Base-by-base conservation (phyloP, 2,888 invertebrate species). In the Eudemis profundana region DNA sequence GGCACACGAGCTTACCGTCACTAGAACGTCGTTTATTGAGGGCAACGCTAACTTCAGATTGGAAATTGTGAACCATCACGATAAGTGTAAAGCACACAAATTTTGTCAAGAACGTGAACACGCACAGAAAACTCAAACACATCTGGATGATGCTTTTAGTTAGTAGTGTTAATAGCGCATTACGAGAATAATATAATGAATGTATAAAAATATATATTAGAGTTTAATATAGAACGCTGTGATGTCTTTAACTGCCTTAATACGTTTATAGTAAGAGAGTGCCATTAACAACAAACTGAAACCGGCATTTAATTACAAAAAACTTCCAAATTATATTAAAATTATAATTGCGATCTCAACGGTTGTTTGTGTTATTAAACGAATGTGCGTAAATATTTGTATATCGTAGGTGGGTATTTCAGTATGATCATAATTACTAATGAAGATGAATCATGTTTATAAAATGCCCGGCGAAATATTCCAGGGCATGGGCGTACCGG, bases 11-110 rank as follows among this genome's bases (percentile, higher is more conserved):
- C 90, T 95, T 71, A 94, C 95, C 12, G 95, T 95, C 68, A 95
- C 95, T 75, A 93, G 95, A 65, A 96, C 96, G n/a, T 95, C 95
- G 0, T 96, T 96, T 75, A 95, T 95, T n/a, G 95, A 95, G 75
- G 96, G 96, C 64, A 96, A 95, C 76, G 93, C 95, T 50, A 96
- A 96, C 84, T 96, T 96, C 85, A 93, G 96, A 59, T 89, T 96
- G 68, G 96, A 96, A 88, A 96, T 96, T 75, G 94, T 96, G 50
- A 96, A 96, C 82, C 96, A 96, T 83, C 96, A 96, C 78, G 95
- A 96, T 81, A 96, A 95, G 81, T 95, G 95, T 82, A 96, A 96
- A 83, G 95, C 95, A 33, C 96, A 96, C 82, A 93, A 94, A 73
- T 84, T 95, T 75, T 96, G 96, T 81, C 85, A 84, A 50, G 93